phyloP scores from a whole-genome alignment of 2,113 vertebrate species.

The Oryzias javanicus region DNA sequence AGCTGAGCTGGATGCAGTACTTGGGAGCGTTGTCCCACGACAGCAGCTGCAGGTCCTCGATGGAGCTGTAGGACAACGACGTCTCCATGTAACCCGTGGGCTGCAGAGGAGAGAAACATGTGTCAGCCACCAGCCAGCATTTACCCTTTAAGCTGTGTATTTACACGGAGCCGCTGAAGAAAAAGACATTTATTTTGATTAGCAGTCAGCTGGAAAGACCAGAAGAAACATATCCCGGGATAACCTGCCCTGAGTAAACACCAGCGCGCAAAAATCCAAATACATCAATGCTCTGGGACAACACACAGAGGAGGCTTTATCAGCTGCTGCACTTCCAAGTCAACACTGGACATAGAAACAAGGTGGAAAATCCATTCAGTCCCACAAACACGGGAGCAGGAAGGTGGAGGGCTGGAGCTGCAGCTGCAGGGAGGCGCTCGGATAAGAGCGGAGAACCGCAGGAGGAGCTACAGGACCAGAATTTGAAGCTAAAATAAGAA shows the following conservation, averaged over 20 bases:
- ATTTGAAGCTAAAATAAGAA: slow-evolving; percentile 22
- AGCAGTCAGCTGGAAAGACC: slow-evolving; percentile 44
- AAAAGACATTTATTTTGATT: slow-evolving; percentile 32
- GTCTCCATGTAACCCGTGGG: slow-evolving; percentile 99
- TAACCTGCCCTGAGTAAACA: slow-evolving; percentile 47
- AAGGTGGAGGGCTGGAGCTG: neutral
- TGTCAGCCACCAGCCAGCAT: slow-evolving; percentile 26
- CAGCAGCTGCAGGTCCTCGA: slow-evolving; percentile 96
- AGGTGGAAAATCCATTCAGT: slow-evolving; percentile 50
- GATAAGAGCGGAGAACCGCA: too few species aligned
- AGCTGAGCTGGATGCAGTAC: slow-evolving; percentile 98
- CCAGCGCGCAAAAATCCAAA: slow-evolving; percentile 26
- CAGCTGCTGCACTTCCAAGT: slow-evolving; percentile 20
- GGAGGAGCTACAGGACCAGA: slow-evolving; percentile 15
- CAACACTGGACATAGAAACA: slow-evolving; percentile 26
- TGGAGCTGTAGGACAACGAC: slow-evolving; percentile 94
- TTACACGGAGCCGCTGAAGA: slow-evolving; percentile 25
- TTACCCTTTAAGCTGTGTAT: slow-evolving; percentile 37
- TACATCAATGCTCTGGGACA: slow-evolving; percentile 3
- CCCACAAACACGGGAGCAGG: slow-evolving; percentile 20
- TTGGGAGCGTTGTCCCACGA: slow-evolving; percentile 99
- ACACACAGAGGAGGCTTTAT: slow-evolving; percentile 18
- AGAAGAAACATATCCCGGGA: slow-evolving; percentile 42
- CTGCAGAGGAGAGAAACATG: slow-evolving; percentile 69
- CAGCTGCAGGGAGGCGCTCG: too few species aligned